phyloP scores from a whole-genome alignment of 2,113 vertebrate genomes.

The Syngnathus floridae region DNA sequence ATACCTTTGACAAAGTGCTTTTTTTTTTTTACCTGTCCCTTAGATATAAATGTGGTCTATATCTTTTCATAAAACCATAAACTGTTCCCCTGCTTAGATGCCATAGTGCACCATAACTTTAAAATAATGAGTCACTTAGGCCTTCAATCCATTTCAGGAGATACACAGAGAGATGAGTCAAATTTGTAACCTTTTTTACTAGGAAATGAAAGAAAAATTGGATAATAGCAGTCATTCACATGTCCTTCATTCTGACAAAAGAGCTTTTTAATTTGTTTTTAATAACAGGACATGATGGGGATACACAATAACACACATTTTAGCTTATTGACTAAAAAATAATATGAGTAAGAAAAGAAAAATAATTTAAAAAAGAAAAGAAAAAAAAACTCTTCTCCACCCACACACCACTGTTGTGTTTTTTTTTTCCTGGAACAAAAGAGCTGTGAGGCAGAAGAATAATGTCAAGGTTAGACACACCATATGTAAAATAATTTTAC shows the following conservation, averaged over 20 bases:
- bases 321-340: background rate
- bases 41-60: conserved; percentile 2
- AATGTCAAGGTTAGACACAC: conserved; percentile 43
- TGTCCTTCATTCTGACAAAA: too few relatives aligned
- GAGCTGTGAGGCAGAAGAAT: conserved; percentile 10
- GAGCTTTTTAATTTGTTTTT: too few relatives aligned
- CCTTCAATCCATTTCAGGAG: conserved; percentile 9
- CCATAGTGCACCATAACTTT: conserved; percentile 15
- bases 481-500: conserved; percentile 35
- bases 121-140: conserved; percentile 28
- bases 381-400: too few relatives aligned
- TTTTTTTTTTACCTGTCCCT: conserved; percentile 15
- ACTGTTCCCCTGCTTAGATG: conserved; percentile 18
- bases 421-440: conserved; percentile 9
- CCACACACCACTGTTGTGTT: background rate
- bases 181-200: too few relatives aligned
- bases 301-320: background rate
- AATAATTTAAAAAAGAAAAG: too few relatives aligned
- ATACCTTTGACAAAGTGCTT: conserved; percentile 34
- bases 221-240: too few relatives aligned
- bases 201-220: too few relatives aligned
- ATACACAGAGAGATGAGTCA: conserved; percentile 17
- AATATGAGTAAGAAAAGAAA: too few relatives aligned
- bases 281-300: too few relatives aligned
- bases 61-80: conserved; percentile 10